These are phyloP conservation scores for Macrophya annulata DNA, from an alignment of 2,888 invertebrate species.

Conservation along the genomic window DNA sequence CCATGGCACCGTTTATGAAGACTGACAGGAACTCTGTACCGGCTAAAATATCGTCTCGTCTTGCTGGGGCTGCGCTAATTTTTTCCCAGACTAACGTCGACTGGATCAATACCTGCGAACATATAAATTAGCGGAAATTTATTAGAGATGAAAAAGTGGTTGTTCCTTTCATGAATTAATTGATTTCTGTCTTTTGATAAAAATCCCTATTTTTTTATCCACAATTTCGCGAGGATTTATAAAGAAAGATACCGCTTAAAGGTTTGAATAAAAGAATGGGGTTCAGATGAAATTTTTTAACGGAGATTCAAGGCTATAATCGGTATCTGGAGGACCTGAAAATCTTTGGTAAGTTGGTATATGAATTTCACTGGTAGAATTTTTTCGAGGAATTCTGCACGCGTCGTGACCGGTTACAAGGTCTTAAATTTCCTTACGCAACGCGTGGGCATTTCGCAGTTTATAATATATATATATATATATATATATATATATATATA, in stretches of 20 bases:
- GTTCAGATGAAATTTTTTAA: background rate
- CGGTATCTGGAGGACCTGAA: background rate
- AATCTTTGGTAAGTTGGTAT: background rate
- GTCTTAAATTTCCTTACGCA: constrained; percentile 33
- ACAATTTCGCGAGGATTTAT: background rate
- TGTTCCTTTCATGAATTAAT: background rate
- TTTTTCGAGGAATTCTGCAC: constrained; percentile 13
- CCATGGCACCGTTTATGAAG: constrained; percentile 79
- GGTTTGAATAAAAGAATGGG: background rate
- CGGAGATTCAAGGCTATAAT: background rate
- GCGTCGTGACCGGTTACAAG: constrained; percentile 38
- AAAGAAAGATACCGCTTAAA: background rate
- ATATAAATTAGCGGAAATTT: background rate
- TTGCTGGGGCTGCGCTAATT: constrained; percentile 68
- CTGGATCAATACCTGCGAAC: constrained; percentile 75
- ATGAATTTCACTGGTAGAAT: constrained; percentile 35
- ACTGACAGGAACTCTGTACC: constrained; percentile 80
- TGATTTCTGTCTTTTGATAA: background rate
- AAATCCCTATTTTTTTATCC: background rate
- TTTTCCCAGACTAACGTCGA: constrained; percentile 72
- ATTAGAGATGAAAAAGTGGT: background rate
- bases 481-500: background rate
- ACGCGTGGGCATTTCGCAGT: constrained; percentile 16
- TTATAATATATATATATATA: background rate
- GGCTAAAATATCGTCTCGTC: constrained; percentile 78